Evolutionary conservation across 1,140 invertebrate species (phyloP).

Genomic region (Venustaconcha ellipsiformis): DNA sequence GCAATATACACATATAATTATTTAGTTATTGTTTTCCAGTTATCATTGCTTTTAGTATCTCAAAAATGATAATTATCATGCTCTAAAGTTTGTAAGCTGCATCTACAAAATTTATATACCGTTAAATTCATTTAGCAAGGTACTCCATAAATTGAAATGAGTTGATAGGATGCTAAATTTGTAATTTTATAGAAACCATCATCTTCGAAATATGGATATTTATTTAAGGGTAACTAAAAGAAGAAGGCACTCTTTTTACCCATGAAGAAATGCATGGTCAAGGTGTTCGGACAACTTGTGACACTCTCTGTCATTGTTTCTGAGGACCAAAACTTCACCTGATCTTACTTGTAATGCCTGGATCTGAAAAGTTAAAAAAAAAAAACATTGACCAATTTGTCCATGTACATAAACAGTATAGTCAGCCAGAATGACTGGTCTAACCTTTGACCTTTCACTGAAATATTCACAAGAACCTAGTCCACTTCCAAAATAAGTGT

Average conservation of each 20-base stretch:
- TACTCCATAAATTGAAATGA: not conserved
- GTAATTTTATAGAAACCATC: not conserved
- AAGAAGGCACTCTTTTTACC: slow-evolving; percentile 38
- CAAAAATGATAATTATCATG: not conserved
- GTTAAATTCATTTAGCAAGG: not conserved
- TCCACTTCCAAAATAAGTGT: no score
- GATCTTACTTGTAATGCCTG: slow-evolving; percentile 47
- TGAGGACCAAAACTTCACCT: slow-evolving; percentile 34
- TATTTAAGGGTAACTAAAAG: not conserved
- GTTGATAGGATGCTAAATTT: not conserved
- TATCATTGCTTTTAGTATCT: no score
- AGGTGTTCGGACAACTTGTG: slow-evolving; percentile 61
- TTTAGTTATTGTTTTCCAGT: no score
- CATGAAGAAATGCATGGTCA: slow-evolving; percentile 62
- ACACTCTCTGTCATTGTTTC: slow-evolving; percentile 55
- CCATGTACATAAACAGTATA: no score
- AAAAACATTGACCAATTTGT: no score
- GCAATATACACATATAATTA: no score
- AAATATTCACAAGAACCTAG: no score
- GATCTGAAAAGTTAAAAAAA: slow-evolving; percentile 36
- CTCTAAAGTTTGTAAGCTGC: not conserved
- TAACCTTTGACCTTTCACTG: no score
- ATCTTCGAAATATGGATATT: not conserved
- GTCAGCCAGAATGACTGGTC: no score
- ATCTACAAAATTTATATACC: not conserved